A percentile compares a stretch with the other conserved stretches of the same genome.
Conservation (phyloP, 2,888 invertebrate genomes). For the Clanis bilineata region DNA sequence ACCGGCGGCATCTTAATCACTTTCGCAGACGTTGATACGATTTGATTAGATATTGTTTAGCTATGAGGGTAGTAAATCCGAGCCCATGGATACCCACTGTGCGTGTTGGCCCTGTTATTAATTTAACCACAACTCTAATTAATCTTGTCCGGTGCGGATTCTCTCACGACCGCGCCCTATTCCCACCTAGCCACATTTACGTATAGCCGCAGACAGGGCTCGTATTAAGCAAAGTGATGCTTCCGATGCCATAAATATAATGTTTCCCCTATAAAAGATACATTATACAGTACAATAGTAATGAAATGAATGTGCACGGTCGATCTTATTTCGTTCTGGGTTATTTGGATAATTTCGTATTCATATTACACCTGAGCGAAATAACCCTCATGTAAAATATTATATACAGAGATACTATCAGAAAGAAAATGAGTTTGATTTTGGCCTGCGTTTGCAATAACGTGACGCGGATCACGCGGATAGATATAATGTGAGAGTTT, state of each 20-base stretch:
- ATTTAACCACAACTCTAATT: conserved; percentile 76
- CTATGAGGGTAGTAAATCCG: conserved; percentile 35
- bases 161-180: conserved; percentile 49
- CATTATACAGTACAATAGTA: background rate
- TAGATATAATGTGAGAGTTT: background rate
- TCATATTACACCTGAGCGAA: background rate
- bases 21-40: conserved; percentile 40
- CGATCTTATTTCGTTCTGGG: background rate
- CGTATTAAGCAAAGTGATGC: conserved; percentile 14
- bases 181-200: conserved; percentile 10
- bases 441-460: background rate
- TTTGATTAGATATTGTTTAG: conserved; percentile 52
- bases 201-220: conserved; percentile 4
- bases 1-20: conserved; percentile 17
- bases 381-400: background rate
- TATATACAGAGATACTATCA: background rate
- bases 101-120: conserved; percentile 69
- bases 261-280: background rate
- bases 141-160: conserved; percentile 71
- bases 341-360: background rate
- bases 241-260: conserved; percentile 14
- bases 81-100: conserved; percentile 41
- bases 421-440: conserved; percentile 7
- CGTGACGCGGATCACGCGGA: background rate
- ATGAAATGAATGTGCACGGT: background rate